Percentiles rank a stretch among this genome's conserved stretches.
Conservation (phyloP, 92 coral and sea anemone genomes). For the Meandrina meandrites region DNA sequence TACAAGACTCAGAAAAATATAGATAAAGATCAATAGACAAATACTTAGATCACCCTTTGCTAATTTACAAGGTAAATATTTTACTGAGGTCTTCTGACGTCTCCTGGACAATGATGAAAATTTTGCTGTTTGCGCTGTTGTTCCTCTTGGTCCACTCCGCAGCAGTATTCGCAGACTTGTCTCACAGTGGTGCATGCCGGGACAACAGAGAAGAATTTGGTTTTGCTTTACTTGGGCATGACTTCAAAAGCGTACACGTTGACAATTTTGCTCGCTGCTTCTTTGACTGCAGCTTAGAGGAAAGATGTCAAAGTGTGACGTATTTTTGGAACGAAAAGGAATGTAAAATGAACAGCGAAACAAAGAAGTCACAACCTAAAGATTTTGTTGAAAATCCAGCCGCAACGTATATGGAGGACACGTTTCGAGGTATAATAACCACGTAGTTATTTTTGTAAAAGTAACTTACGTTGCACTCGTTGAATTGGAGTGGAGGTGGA, state of each 20-base stretch:
- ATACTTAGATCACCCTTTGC: background rate
- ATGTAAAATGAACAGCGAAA: conserved; percentile 17
- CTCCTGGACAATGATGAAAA: background rate
- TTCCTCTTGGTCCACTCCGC: background rate
- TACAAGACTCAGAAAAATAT: too few species aligned
- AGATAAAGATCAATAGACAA: too few species aligned
- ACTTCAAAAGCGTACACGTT: background rate
- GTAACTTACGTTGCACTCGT: too few species aligned
- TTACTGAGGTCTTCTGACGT: background rate
- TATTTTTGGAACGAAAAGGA: conserved; percentile 5
- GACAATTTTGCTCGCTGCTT: conserved; percentile 27
- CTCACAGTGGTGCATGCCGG: conserved; percentile 11
- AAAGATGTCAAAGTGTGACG: conserved; percentile 37
- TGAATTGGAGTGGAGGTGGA: too few species aligned
- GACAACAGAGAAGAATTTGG: conserved; percentile 15
- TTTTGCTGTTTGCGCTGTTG: background rate
- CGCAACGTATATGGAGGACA: conserved; percentile 28
- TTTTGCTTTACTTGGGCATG: conserved; percentile 36
- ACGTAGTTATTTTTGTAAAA: background rate
- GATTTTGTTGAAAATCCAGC: conserved; percentile 14
- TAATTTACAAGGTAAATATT: background rate
- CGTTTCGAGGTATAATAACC: conserved; percentile 12
- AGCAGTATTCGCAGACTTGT: background rate
- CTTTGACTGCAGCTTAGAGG: conserved; percentile 9
- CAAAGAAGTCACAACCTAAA: conserved; percentile 20